Percentiles rank a stretch among this genome's conserved stretches.
Conservation (phyloP, 2,113 vertebrate species). For the Hypomesus transpacificus region DNA sequence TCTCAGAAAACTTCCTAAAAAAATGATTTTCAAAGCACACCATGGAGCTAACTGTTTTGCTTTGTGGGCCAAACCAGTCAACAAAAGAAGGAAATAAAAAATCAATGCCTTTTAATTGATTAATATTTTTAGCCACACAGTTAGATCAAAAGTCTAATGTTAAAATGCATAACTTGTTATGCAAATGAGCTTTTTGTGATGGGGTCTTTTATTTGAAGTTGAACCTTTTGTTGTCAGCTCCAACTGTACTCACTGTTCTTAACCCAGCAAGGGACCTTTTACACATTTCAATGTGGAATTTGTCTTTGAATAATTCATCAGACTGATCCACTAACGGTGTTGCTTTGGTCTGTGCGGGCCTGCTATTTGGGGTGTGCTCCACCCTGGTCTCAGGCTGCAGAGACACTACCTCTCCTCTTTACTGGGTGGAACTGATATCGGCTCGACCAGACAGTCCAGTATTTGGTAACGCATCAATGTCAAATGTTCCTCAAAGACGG, state of each 20-base stretch:
- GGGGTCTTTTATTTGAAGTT: conserved; percentile 65
- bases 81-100: conserved; percentile 38
- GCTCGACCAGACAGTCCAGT: not conserved
- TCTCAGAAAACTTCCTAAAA: conserved; percentile 24
- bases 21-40: conserved; percentile 38
- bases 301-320: conserved; percentile 73
- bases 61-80: conserved; percentile 54
- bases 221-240: conserved; percentile 70
- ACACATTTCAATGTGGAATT: conserved; percentile 72
- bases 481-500: too few relatives aligned
- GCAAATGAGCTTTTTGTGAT: conserved; percentile 67
- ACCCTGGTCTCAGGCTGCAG: conserved; percentile 2
- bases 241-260: conserved; percentile 66
- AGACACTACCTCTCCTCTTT: conserved; percentile 2
- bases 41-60: conserved; percentile 59
- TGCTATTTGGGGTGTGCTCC: conserved; percentile 50
- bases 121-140: conserved; percentile 47
- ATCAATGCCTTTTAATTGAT: conserved; percentile 51
- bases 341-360: conserved; percentile 67
- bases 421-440: not conserved
- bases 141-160: conserved; percentile 57
- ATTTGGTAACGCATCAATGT: too few relatives aligned
- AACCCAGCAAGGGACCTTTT: conserved; percentile 71
- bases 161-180: conserved; percentile 66
- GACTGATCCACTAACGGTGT: conserved; percentile 64